Conservation (phyloP, 37 sponge, comb jelly and placozoan genomes). For the Chondrilla cf. caribensis region DNA sequence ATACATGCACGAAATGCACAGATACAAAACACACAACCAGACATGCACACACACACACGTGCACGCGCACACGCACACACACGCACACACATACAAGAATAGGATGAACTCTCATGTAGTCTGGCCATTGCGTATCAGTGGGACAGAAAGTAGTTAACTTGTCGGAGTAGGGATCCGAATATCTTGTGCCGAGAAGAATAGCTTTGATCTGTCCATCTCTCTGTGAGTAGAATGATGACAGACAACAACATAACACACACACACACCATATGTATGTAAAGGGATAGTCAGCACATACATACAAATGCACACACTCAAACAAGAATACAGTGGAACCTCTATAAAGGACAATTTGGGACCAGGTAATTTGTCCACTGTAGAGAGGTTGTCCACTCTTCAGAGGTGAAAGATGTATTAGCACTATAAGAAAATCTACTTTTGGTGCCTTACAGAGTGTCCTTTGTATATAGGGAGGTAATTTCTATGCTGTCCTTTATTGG, state of each 20-base stretch:
- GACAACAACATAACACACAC: background rate
- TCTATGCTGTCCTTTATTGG: no score
- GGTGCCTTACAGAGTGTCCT: no score
- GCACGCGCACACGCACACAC: constrained; percentile 31
- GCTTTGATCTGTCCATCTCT: constrained; percentile 73
- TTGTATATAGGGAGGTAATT: no score
- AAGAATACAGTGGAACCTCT: no score
- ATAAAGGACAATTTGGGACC: no score
- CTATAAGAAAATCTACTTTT: no score
- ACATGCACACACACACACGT: constrained; percentile 22
- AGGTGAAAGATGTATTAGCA: no score
- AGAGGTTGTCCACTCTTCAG: no score
- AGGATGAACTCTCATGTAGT: constrained; percentile 85
- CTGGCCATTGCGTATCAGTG: constrained; percentile 85
- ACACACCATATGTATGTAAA: background rate
- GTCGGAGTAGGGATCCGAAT: constrained; percentile 79
- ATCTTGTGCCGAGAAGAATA: constrained; percentile 88
- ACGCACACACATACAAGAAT: constrained; percentile 61
- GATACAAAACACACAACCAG: background rate
- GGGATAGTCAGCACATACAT: background rate
- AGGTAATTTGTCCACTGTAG: no score
- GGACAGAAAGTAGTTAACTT: constrained; percentile 52
- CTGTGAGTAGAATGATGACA: background rate
- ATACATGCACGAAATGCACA: background rate
- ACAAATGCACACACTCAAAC: background rate